Base-by-base conservation (phyloP, 2,888 invertebrate species). In the Drosophila ezoana region DNA sequence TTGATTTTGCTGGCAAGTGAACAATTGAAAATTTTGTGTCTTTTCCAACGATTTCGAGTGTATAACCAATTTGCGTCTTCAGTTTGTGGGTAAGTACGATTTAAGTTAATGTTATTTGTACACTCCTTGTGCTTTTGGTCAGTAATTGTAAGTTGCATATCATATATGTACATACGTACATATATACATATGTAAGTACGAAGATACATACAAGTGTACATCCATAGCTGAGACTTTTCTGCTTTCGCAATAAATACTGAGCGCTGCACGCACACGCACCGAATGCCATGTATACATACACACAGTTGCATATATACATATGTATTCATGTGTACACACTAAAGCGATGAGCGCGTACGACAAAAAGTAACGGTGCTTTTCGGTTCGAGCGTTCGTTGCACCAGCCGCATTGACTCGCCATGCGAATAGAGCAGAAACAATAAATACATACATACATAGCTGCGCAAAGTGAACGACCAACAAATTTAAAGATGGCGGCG, bases 401-500 rank as follows among this genome's bases (percentile, higher is more conserved):
- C 76, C 13, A 67, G 60, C 37, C 49, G 23, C 33, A 20, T 38
- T 45, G 16, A 9, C 16, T n/a, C 20, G 51, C 11, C 54, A 28
- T 41, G 40, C 16, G 14, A 45, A 40, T 51, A 51, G n/a, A 47
- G 23, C 20, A 54, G 54, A 41, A 48, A 33, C 40, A 57, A 60
- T 43, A 75, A 71, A 58, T 28, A 28, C 28, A 60, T 43, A 75
- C 64, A 58, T 28, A 23, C 23, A 8, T 32, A 62, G 18, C 45
- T 23, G 8, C 18, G 13, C 45, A 60, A 76, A 76, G 76, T 76
- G 76, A 69, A 72, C 64, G 76, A 75, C 68, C 75, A 72, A 76
- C 43, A 64, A 61, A 41, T 64, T 71, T 49, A 1, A 76, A 76
- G 44, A 76, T 77, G 78, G 77, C 69, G 69, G 18, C 49, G 32